phyloP scores from a whole-genome alignment of 2,888 invertebrate genomes.

The Capitulum mitella region DNA sequence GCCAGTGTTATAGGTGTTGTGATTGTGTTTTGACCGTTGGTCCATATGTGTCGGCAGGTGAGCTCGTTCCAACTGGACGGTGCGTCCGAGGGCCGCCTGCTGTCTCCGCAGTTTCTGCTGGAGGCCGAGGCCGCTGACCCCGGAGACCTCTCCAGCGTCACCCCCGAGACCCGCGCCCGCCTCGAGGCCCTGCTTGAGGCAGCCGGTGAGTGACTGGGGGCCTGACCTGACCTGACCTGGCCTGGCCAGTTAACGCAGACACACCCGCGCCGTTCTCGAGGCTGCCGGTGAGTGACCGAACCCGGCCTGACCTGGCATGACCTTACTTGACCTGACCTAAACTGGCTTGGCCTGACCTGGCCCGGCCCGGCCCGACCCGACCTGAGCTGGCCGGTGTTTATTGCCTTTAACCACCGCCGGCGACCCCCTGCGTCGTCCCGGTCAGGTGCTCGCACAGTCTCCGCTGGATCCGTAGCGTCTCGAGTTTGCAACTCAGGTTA shows the following conservation, averaged over 20 bases:
- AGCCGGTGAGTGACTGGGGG: slow-evolving; percentile 63
- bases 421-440: too few relatives aligned
- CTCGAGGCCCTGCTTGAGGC: slow-evolving; percentile 90
- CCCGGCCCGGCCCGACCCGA: background rate
- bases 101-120: slow-evolving; percentile 3
- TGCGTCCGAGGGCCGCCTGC: background rate
- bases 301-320: background rate
- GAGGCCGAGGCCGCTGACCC: background rate
- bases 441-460: too few relatives aligned
- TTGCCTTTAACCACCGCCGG: too few relatives aligned
- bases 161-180: slow-evolving; percentile 65
- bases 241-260: too few relatives aligned
- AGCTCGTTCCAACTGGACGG: slow-evolving; percentile 4
- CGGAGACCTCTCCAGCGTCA: background rate
- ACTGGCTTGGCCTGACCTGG: background rate
- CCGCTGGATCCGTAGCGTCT: too few relatives aligned
- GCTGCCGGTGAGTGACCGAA: slow-evolving; percentile 61
- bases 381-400: too few relatives aligned
- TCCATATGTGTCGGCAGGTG: slow-evolving; percentile 1
- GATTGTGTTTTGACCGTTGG: too few relatives aligned
- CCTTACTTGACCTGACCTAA: background rate
- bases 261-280: slow-evolving; percentile 57
- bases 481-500: too few relatives aligned
- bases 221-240: background rate
- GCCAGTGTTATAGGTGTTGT: too few relatives aligned